Conservation (phyloP, 2,888 invertebrate genomes). For the Morinoia aosen region DNA sequence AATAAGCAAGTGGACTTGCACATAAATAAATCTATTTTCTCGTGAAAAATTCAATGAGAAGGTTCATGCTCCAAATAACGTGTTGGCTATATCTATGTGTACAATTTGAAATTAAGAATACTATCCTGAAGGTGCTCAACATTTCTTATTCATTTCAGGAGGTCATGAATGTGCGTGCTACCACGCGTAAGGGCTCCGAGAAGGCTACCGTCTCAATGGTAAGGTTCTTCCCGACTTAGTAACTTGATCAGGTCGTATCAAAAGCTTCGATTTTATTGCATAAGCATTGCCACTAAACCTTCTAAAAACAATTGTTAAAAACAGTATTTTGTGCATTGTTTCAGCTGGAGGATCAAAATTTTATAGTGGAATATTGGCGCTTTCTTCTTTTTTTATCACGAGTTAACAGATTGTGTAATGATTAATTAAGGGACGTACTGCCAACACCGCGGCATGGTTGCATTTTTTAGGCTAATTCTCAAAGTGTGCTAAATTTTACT, state of each 20-base stretch:
- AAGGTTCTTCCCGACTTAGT: not conserved
- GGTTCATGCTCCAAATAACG: too few relatives aligned
- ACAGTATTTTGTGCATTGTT: not conserved
- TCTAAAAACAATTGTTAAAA: not conserved
- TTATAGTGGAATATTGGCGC: not conserved
- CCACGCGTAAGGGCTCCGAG: not conserved
- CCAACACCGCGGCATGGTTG: too few relatives aligned
- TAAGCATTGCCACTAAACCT: not conserved
- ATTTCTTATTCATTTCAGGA: not conserved
- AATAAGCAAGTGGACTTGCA: too few relatives aligned
- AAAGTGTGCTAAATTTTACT: too few relatives aligned
- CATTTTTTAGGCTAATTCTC: too few relatives aligned
- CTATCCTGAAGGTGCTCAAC: not conserved
- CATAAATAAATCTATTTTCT: too few relatives aligned
- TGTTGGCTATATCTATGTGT: too few relatives aligned
- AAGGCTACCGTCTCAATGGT: not conserved
- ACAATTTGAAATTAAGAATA: too few relatives aligned
- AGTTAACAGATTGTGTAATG: too few relatives aligned
- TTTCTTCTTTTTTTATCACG: not conserved
- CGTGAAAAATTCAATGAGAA: too few relatives aligned
- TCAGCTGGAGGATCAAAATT: not conserved
- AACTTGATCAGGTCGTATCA: not conserved
- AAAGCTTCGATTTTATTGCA: too few relatives aligned
- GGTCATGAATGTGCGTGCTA: not conserved
- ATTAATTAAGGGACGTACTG: too few relatives aligned